phyloP scores from a whole-genome alignment of 2,113 vertebrate genomes.

The Mesitornis unicolor region DNA sequence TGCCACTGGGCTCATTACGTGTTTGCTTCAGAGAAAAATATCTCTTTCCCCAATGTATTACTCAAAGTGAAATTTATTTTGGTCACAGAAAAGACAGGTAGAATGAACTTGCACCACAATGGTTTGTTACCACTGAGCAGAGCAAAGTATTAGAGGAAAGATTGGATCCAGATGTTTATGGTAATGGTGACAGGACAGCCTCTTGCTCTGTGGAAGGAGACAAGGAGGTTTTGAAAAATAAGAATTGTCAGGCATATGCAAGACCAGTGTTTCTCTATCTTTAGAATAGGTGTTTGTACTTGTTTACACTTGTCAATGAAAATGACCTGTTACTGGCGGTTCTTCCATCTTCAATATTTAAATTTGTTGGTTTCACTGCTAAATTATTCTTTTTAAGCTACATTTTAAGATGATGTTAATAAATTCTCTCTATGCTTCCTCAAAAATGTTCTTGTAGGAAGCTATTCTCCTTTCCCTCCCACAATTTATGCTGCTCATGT shows the following conservation, averaged over 20 bases:
- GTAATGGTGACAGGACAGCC: background rate
- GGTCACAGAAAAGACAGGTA: background rate
- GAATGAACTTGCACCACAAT: background rate
- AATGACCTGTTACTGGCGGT: background rate
- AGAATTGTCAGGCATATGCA: background rate
- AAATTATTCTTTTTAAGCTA: background rate
- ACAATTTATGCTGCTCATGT: rapidly evolving
- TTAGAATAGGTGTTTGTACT: background rate
- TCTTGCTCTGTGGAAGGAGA: background rate
- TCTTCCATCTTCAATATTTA: too few species aligned
- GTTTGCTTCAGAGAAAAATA: background rate
- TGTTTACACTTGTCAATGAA: background rate
- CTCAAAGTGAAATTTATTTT: background rate
- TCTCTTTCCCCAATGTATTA: background rate
- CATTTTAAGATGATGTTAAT: background rate
- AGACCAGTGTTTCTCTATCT: background rate
- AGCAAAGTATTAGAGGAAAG: background rate
- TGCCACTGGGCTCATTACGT: background rate
- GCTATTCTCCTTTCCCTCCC: background rate
- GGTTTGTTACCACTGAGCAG: background rate
- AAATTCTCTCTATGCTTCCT: background rate
- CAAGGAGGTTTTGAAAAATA: background rate
- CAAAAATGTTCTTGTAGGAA: background rate
- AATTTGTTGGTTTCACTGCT: background rate
- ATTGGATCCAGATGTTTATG: background rate